phyloP scores from a whole-genome alignment of 2,888 invertebrate genomes.

The Hirtodrosophila histrioides region DNA sequence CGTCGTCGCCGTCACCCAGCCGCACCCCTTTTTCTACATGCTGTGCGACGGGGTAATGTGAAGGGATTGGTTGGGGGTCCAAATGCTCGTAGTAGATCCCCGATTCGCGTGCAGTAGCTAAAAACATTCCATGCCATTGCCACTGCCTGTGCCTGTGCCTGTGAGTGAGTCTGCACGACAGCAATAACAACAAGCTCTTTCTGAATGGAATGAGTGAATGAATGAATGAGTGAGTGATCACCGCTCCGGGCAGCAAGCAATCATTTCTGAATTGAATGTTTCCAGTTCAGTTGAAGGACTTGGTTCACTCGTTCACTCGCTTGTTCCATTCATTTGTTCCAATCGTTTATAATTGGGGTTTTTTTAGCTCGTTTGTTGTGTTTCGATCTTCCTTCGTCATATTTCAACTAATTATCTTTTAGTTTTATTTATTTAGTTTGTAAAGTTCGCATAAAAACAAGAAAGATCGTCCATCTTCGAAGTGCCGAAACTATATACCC shows the following conservation, averaged over 20 bases:
- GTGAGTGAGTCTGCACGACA: slow-evolving; percentile 29
- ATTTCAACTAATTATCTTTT: no score
- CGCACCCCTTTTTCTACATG: slow-evolving; percentile 59
- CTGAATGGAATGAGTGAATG: slow-evolving; percentile 44
- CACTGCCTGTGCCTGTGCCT: slow-evolving; percentile 41
- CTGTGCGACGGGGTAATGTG: background rate
- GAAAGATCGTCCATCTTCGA: no score
- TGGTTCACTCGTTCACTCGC: no score
- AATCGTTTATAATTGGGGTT: no score
- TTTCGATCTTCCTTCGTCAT: no score
- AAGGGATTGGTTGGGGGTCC: background rate
- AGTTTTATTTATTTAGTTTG: no score
- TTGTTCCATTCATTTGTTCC: no score
- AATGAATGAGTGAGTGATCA: background rate
- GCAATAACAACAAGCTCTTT: slow-evolving; percentile 17
- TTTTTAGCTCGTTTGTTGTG: no score
- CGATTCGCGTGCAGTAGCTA: slow-evolving; percentile 53
- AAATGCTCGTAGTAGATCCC: slow-evolving; percentile 40
- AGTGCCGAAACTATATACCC: no score
- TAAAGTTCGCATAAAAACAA: no score
- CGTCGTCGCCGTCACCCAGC: slow-evolving; percentile 26
- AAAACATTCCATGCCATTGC: slow-evolving; percentile 45
- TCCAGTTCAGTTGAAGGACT: no score
- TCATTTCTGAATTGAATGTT: background rate
- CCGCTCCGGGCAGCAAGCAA: no score